Conservation (phyloP, 2,113 vertebrate species). For the Thryonomys swinderianus region DNA sequence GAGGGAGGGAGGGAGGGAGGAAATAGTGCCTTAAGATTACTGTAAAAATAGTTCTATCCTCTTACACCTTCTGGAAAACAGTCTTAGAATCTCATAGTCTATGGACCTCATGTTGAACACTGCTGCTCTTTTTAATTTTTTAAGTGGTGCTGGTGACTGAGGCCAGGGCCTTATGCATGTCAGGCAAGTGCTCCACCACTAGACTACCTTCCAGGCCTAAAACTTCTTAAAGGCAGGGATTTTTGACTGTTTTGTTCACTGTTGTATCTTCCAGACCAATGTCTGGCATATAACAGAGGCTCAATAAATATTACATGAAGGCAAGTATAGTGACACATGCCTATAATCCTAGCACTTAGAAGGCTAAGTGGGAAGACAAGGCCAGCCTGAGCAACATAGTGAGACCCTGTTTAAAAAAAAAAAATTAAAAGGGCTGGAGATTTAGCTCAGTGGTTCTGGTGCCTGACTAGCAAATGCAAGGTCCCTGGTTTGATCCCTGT, state of each 20-base stretch:
- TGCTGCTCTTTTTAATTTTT: neutral
- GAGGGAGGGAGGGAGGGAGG: no score
- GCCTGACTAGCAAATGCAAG: no score
- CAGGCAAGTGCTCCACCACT: neutral
- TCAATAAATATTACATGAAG: conserved; percentile 23
- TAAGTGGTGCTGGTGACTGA: neutral
- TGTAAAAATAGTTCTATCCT: neutral
- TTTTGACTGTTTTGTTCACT: neutral
- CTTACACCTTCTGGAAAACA: neutral
- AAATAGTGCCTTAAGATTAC: neutral
- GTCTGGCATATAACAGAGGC: neutral
- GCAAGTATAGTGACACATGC: neutral
- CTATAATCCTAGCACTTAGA: neutral
- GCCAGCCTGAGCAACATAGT: neutral
- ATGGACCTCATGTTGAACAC: neutral
- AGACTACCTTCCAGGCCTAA: neutral
- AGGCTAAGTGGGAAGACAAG: neutral
- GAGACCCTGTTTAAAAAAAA: neutral
- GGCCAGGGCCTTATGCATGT: neutral
- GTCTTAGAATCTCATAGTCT: neutral
- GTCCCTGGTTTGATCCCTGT: neutral
- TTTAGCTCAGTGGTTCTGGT: no score
- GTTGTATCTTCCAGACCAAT: neutral
- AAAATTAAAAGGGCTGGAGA: no score
- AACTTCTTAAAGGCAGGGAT: neutral